Percentiles rank a stretch among this genome's conserved stretches.
Evolutionary conservation across 2,797 vertebrate genomes (phyloP).

Genomic region (Lindbergichthys nudifrons): DNA sequence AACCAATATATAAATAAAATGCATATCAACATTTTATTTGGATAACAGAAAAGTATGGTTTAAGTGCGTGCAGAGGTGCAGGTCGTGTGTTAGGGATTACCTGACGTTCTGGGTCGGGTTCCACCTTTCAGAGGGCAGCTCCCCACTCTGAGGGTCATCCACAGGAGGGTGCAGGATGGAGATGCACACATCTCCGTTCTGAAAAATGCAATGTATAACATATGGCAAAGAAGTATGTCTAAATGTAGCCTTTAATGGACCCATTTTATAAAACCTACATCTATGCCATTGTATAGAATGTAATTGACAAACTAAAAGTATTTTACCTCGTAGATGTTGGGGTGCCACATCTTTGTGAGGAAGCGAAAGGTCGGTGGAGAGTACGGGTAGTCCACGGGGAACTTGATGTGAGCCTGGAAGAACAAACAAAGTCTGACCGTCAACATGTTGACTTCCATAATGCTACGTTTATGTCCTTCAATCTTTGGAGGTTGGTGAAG

Average conservation of each 20-base stretch:
- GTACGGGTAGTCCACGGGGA: conserved; percentile 98
- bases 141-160: conserved; percentile 98
- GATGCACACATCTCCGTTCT: conserved; percentile 99
- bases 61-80: neutral
- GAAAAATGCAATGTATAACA: conserved; percentile 8
- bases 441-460: neutral
- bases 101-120: conserved; percentile 99
- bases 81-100: conserved; percentile 70
- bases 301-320: neutral
- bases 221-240: neutral
- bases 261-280: neutral
- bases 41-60: neutral
- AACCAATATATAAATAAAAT: neutral
- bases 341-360: conserved; percentile 99
- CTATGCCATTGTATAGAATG: neutral
- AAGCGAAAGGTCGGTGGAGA: conserved; percentile 99
- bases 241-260: neutral
- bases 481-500: neutral
- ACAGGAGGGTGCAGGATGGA: conserved; percentile 98
- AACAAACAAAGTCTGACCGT: conserved; percentile 45
- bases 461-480: neutral
- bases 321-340: conserved; percentile 98
- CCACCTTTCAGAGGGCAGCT: conserved; percentile 97
- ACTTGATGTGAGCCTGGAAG: conserved; percentile 97
- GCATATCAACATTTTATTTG: neutral